Evolutionary conservation across 2,888 invertebrate species (phyloP).

Genomic region (Resseliella maxima): DNA sequence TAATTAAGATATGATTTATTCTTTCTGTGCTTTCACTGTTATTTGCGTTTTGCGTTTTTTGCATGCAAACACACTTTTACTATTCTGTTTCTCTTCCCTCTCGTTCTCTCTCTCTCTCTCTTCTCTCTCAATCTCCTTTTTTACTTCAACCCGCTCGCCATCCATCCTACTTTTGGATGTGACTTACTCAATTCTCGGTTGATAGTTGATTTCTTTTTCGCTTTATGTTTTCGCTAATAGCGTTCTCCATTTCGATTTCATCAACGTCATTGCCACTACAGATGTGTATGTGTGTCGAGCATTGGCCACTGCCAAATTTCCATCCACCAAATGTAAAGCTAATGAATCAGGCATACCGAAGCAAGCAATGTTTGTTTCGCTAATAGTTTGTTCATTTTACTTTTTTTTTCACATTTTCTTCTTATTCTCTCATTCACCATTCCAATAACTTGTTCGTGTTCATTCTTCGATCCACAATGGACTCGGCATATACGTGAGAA

Average conservation of each 20-base stretch:
- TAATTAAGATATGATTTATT: slow-evolving; percentile 57
- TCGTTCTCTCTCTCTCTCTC: not conserved
- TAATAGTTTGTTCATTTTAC: not conserved
- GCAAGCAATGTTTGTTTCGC: slow-evolving; percentile 6
- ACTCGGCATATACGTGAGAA: slow-evolving; percentile 56
- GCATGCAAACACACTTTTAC: not conserved
- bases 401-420: not conserved
- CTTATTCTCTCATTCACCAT: not conserved
- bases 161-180: no score
- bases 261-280: slow-evolving; percentile 13
- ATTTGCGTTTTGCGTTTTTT: slow-evolving; percentile 48
- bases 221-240: slow-evolving; percentile 5
- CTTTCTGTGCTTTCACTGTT: slow-evolving; percentile 28
- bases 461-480: not conserved
- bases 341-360: not conserved
- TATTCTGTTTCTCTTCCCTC: not conserved
- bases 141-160: no score
- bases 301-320: slow-evolving; percentile 10
- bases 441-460: not conserved
- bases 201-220: not conserved
- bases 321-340: not conserved
- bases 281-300: not conserved
- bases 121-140: no score
- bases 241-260: slow-evolving; percentile 45
- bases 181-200: no score